These are phyloP conservation scores for Dinomys branickii DNA, from an alignment of 2,113 vertebrate genomes.

Conservation along the genomic window DNA sequence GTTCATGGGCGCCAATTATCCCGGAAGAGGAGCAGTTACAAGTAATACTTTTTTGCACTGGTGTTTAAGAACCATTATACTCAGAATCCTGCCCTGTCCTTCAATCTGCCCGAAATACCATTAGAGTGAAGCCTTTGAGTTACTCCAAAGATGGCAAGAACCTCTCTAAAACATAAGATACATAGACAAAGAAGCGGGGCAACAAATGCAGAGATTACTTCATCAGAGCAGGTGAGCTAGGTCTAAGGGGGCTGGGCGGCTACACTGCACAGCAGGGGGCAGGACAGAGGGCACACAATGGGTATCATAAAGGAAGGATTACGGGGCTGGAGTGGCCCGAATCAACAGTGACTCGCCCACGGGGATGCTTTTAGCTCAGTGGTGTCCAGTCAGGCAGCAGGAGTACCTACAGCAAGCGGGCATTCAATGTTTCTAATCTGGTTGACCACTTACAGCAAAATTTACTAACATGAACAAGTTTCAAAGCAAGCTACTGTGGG, in stretches of 20 bases:
- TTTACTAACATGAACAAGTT: slow-evolving; percentile 3
- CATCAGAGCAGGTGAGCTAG: neutral
- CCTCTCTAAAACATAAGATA: neutral
- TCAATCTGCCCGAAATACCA: neutral
- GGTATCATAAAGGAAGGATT: neutral
- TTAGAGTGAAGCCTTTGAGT: neutral
- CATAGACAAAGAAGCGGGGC: neutral
- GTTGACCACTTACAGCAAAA: slow-evolving; percentile 10
- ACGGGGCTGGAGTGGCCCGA: neutral
- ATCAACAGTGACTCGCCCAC: neutral
- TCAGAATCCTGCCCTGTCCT: slow-evolving; percentile 10
- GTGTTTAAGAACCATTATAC: neutral
- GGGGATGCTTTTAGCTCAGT: neutral
- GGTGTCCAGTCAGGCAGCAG: neutral
- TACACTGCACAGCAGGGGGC: neutral
- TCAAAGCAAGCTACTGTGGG: neutral
- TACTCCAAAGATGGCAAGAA: neutral
- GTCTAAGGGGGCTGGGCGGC: too few species aligned
- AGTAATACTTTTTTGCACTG: neutral
- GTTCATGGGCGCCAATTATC: neutral
- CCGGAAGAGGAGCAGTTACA: neutral
- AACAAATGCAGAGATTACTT: neutral
- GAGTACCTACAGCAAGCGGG: neutral
- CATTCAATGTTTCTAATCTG: slow-evolving; percentile 20
- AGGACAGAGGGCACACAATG: neutral